Percentiles rank a stretch among this genome's conserved stretches.
Conservation (phyloP, 2,797 vertebrate species). For the Smutsia gigantea region DNA sequence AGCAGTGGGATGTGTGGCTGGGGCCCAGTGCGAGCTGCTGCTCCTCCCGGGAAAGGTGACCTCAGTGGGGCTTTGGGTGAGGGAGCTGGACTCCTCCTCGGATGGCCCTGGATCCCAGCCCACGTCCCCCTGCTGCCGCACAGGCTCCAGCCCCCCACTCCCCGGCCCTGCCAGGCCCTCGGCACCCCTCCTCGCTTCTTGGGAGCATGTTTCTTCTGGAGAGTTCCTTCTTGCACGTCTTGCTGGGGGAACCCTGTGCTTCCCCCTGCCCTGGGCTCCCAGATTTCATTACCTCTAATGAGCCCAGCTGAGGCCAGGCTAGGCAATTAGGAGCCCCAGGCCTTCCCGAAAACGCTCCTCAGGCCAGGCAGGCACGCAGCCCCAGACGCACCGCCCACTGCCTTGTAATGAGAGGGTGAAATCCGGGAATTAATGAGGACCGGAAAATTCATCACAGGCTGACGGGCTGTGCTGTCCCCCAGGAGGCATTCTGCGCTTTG, state of each 20-base stretch:
- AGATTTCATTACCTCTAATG: conserved; percentile 72
- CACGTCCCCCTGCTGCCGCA: not conserved
- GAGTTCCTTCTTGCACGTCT: not conserved
- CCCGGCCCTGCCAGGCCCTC: not conserved
- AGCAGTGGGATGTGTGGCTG: not conserved
- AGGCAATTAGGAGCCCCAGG: conserved; percentile 57
- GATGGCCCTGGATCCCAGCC: accelerated
- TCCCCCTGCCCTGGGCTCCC: not conserved
- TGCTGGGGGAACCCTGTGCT: accelerated
- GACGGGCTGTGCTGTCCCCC: not conserved
- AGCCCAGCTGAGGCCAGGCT: conserved; percentile 11
- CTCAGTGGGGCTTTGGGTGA: accelerated
- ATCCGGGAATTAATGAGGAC: conserved; percentile 65
- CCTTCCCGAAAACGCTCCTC: not conserved
- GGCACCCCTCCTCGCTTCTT: not conserved
- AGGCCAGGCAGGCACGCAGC: not conserved
- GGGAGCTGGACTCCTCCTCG: not conserved
- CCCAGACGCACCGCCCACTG: not conserved
- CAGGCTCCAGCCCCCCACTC: accelerated
- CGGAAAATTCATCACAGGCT: conserved; percentile 46
- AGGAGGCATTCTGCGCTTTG: not conserved
- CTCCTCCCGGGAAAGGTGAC: not conserved
- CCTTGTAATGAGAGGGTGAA: conserved; percentile 51
- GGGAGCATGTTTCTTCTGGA: not conserved
- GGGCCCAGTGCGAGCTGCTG: accelerated